Percentiles rank a stretch among this genome's conserved stretches.
Evolutionary conservation across 2,888 invertebrate genomes (phyloP).

Genomic region (Scotopteryx bipunctaria): DNA sequence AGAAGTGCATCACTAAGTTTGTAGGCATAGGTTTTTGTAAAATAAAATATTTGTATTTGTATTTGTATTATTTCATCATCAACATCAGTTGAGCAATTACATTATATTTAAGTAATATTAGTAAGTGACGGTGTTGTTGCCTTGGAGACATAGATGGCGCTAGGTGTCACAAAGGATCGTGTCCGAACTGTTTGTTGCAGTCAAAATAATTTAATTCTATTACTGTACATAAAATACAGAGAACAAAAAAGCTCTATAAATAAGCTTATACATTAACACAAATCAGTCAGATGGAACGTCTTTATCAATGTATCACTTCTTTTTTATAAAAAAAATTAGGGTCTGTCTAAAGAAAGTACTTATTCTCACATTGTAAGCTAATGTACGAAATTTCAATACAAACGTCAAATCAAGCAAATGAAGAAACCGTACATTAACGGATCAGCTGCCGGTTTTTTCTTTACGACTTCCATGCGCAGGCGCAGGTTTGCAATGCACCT

Average conservation of each 20-base stretch:
- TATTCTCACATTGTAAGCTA: conserved; percentile 27
- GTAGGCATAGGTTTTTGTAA: too few species aligned
- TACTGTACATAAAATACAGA: background rate
- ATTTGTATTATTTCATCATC: too few species aligned
- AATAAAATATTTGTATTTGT: too few species aligned
- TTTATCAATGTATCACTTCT: conserved; percentile 7
- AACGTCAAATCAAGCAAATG: conserved; percentile 61
- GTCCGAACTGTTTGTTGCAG: too few species aligned
- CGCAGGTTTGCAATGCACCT: conserved; percentile 73
- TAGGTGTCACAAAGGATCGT: too few species aligned
- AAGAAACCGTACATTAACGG: conserved; percentile 38
- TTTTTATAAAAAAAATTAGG: background rate
- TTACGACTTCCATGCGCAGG: conserved; percentile 48
- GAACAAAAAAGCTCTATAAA: too few species aligned
- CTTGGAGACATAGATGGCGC: too few species aligned
- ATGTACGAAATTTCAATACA: conserved; percentile 47
- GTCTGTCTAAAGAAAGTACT: conserved; percentile 31
- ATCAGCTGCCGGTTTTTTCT: conserved; percentile 59
- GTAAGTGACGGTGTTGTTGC: too few species aligned
- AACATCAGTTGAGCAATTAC: too few species aligned
- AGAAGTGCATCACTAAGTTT: too few species aligned
- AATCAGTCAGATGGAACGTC: conserved; percentile 16
- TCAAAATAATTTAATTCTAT: too few species aligned
- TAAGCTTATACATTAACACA: conserved; percentile 11
- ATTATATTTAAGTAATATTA: too few species aligned